Conservation (phyloP, 2,797 vertebrate species). For the Oreortyx pictus region DNA sequence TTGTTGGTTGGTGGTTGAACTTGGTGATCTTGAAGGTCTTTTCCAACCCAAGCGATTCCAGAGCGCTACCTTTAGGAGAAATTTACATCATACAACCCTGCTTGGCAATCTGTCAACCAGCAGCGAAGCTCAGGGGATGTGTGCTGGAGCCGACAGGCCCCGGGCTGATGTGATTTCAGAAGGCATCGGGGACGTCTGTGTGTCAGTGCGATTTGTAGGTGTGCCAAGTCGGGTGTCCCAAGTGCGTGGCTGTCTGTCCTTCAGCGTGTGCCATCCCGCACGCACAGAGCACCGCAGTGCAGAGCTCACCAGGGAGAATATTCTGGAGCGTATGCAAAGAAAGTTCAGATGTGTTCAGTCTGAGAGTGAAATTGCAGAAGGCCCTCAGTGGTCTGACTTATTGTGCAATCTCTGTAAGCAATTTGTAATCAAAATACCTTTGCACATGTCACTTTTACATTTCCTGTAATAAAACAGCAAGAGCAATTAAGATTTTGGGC, state of each 20-base stretch:
- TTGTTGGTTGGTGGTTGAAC: background rate
- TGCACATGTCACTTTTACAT: conserved; percentile 72
- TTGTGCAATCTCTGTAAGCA: conserved; percentile 73
- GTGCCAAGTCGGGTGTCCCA: accelerated
- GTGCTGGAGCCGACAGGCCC: background rate
- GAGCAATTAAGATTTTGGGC: conserved; percentile 71
- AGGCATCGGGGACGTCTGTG: background rate
- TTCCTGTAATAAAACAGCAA: conserved; percentile 75
- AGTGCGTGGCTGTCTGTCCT: background rate
- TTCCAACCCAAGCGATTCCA: background rate
- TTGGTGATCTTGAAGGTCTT: no score
- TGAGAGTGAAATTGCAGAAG: conserved; percentile 67
- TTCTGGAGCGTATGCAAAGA: conserved; percentile 17
- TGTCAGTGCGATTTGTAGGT: background rate
- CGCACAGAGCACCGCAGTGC: background rate
- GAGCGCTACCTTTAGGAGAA: background rate
- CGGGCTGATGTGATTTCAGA: background rate
- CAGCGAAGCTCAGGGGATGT: background rate
- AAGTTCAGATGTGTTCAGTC: conserved; percentile 63
- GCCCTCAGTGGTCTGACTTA: conserved; percentile 68
- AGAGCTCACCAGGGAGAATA: conserved; percentile 15
- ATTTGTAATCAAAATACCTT: conserved; percentile 75
- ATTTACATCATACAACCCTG: background rate
- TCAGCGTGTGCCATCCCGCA: background rate
- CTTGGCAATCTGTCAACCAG: background rate